A percentile compares a stretch with the other conserved stretches of the same genome.
phyloP scores from a whole-genome alignment of 2,888 invertebrate genomes.

The Stenotaenia linearis region DNA sequence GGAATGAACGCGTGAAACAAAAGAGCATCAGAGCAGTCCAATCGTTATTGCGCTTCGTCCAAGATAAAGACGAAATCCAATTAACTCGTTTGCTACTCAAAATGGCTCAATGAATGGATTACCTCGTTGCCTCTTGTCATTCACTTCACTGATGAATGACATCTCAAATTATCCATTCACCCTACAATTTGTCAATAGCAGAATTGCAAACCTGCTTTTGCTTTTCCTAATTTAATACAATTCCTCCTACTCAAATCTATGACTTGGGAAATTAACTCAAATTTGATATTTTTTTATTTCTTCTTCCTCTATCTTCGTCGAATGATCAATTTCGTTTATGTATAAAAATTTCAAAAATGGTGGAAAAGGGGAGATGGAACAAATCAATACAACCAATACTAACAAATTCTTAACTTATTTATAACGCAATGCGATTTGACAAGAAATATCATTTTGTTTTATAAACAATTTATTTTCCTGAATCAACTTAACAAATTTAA shows the following conservation, averaged over 20 bases:
- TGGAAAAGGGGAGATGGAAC: no score
- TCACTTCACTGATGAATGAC: conserved; percentile 22
- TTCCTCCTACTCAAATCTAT: background rate
- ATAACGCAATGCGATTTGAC: no score
- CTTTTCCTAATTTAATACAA: background rate
- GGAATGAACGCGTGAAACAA: background rate
- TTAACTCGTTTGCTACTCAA: background rate
- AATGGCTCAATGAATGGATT: conserved; percentile 10
- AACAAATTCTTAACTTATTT: no score
- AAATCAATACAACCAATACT: no score
- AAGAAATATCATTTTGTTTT: no score
- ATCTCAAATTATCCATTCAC: conserved; percentile 26
- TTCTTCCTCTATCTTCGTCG: background rate
- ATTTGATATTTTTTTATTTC: no score
- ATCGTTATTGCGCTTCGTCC: background rate
- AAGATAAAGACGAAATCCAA: background rate
- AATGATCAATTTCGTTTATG: background rate
- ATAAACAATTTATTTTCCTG: no score
- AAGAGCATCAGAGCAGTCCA: background rate
- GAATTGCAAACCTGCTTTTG: background rate
- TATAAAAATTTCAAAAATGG: background rate
- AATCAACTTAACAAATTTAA: no score
- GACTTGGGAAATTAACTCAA: background rate
- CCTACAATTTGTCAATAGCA: conserved; percentile 2
- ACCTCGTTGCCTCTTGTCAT: background rate